phyloP scores from a whole-genome alignment of 2,888 invertebrate genomes.

The Campoletis raptor region DNA sequence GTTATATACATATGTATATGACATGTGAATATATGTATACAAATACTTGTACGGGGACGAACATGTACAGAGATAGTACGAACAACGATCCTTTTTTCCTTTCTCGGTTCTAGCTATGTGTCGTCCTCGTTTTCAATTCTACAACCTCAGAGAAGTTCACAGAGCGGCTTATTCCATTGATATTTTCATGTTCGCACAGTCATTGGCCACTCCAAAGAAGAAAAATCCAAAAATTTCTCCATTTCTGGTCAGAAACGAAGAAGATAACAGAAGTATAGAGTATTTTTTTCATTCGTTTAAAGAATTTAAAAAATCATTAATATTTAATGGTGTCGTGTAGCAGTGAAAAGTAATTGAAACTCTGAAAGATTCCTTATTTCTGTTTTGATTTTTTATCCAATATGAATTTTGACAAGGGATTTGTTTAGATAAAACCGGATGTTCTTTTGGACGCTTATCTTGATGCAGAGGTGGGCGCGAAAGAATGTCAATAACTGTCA shows the following conservation, averaged over 20 bases:
- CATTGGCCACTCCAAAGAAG: constrained; percentile 21
- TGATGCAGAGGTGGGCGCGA: background rate
- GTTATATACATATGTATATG: background rate
- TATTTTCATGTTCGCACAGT: background rate
- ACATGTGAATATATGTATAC: background rate
- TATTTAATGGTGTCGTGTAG: background rate
- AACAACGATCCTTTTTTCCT: constrained; percentile 54
- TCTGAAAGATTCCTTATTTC: background rate
- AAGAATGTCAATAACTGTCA: constrained; percentile 21
- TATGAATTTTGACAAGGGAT: background rate
- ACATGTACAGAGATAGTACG: constrained; percentile 14
- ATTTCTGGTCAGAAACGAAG: background rate
- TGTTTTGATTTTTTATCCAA: background rate
- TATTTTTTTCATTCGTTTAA: background rate
- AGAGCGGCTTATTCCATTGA: background rate
- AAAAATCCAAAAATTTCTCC: background rate
- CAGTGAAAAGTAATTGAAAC: background rate
- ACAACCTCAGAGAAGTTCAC: constrained; percentile 44
- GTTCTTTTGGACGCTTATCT: background rate
- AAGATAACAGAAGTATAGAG: background rate
- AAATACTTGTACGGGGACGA: background rate
- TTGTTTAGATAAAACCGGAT: background rate
- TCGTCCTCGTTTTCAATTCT: constrained; percentile 71
- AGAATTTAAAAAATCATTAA: background rate
- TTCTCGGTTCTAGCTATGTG: constrained; percentile 46